Evolutionary conservation across 2,888 invertebrate genomes (phyloP), one percentile per base, ranked within the genome.

Genomic region (Tetragonula carbonaria): DNA sequence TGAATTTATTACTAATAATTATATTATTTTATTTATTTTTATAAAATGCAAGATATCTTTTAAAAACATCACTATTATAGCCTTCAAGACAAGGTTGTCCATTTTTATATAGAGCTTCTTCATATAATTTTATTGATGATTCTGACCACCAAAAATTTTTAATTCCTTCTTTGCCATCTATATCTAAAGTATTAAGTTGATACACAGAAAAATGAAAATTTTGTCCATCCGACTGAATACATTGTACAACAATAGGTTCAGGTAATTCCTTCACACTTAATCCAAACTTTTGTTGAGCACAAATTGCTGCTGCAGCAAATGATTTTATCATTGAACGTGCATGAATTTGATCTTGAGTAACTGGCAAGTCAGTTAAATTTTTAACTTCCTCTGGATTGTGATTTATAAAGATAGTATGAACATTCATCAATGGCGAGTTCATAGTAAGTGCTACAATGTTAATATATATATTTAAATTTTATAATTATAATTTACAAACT

Each of bases 111-210:
- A 95, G 94, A 91, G 97, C 97, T 76, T 95, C 95, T 68, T 96
- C 95, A 90, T 97, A 98, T 33, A 98, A 93, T 87, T 96, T 95
- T 74, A 97, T 94, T 87, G 95, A 94, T 33, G 96, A 96, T 72
- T 96, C 96, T 91, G 96, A 96, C 96, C 97, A 99, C 96, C 97
- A 98, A 87, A 97, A 95, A 95, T 99, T 99, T 93, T 97, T 97
- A 0, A 95, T 94, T 50, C 96, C 96, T 45, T 96, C 95, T 21
- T 91, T 93, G 0, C 96, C 95, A 91, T 95, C 93, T 4, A 98
- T 94, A 94, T 97, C 96, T 57, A 98, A 95, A 0, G 97, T 97
- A 91, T 98, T 98, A 21, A 99, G 95, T 95, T 99, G 98, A 80
- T 97, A 96, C 28, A 98, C 96, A 6, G 97, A 97, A 93, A 98